Base-by-base conservation (phyloP, 2,888 invertebrate genomes). In the Bhutanitis thaidina region DNA sequence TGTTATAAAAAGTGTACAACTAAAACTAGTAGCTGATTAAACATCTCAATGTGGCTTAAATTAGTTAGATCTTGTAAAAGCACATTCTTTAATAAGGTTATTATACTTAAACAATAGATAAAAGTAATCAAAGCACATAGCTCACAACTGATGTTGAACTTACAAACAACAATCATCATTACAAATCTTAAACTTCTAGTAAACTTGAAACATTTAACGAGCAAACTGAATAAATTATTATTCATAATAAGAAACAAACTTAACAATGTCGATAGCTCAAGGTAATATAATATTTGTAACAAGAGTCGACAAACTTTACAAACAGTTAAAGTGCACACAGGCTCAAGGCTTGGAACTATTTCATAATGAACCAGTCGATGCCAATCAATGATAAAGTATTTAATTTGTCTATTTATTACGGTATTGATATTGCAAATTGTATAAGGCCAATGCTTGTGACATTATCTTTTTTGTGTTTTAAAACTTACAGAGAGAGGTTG, bases 1-100 rank as follows among this genome's bases (percentile, higher is more conserved):
- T 88, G 86, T 88, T 87, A 88, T 87, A 88, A 89, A 89, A 89
- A 89, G 89, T 88, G 88, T 89, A 88, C 86, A 88, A 88, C 89
- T 89, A 89, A 87, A 82, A 80, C 89, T 89, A 89, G 74, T 86
- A 88, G 88, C 88, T 86, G 89, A 88, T 87, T 87, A 87, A 84
- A 88, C 87, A 87, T 87, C 83, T 86, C 84, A 85, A 79, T 80
- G 86, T 86, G 84, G 86, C 86, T 86, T 88, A 88, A 80, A 85
- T 83, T 87, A 86, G 77, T 87, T 81, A 89, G 86, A 88, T 89
- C 87, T 88, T 84, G 80, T 89, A 86, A 87, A 87, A 88, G 88
- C 89, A 88, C 88, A 86, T 87, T 78, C 20, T 81, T 46, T 46
- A 77, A 77, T 79, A 79, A 80, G 73, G 77, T 84, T 80, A 86